Conservation (phyloP, 2,888 invertebrate genomes). For the Trissoscelio sp. region DNA sequence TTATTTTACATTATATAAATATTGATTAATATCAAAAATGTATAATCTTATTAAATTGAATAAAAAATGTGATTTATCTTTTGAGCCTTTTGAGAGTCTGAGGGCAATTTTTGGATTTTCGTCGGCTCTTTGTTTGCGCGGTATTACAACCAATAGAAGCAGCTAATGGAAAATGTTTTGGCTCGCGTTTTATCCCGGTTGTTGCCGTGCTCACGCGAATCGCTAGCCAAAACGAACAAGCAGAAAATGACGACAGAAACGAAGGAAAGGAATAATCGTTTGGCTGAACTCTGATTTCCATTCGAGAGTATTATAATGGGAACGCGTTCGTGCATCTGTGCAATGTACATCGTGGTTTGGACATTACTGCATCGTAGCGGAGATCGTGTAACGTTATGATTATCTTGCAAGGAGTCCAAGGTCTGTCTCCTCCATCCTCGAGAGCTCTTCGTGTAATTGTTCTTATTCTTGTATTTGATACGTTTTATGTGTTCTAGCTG, state of each 20-base stretch:
- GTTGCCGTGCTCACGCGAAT: slow-evolving; percentile 52
- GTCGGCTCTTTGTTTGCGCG: slow-evolving; percentile 31
- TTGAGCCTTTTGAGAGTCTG: no score
- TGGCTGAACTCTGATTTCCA: slow-evolving; percentile 63
- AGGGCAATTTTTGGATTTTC: no score
- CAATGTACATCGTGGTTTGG: slow-evolving; percentile 79
- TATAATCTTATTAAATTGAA: no score
- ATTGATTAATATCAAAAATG: no score
- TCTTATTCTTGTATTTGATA: slow-evolving; percentile 75
- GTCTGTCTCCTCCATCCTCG: slow-evolving; percentile 76
- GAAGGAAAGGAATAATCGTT: slow-evolving; percentile 60
- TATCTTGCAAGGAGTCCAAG: slow-evolving; percentile 83
- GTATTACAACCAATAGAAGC: slow-evolving; percentile 17
- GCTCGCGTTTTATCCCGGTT: slow-evolving; percentile 24
- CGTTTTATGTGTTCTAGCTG: slow-evolving; percentile 47
- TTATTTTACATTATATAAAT: no score
- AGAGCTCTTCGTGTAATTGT: slow-evolving; percentile 75
- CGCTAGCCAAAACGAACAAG: slow-evolving; percentile 33
- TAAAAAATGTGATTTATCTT: slow-evolving; percentile 5
- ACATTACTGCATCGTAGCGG: slow-evolving; percentile 80
- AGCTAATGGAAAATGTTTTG: slow-evolving; percentile 42
- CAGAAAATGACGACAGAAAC: slow-evolving; percentile 56
- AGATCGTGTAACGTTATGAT: slow-evolving; percentile 81
- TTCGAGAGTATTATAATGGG: slow-evolving; percentile 68
- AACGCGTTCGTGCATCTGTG: slow-evolving; percentile 71